Percentiles rank a stretch among this genome's conserved stretches.
Conservation (phyloP, 2,888 invertebrate species). For the Ophion slaviceki region DNA sequence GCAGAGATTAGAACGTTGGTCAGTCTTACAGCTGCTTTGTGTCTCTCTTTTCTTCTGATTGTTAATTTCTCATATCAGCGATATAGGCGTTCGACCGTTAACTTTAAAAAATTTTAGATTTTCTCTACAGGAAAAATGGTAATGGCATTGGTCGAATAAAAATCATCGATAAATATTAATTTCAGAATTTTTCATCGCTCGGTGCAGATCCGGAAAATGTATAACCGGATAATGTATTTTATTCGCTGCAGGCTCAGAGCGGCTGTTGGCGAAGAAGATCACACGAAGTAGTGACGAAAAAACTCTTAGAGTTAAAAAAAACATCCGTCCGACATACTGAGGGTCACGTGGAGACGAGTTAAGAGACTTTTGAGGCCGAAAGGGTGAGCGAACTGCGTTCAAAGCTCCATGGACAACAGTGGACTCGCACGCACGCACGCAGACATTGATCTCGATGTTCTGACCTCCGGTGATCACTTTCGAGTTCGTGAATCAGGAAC, state of each 20-base stretch:
- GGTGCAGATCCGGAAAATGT: not conserved
- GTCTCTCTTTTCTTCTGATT: too few species aligned
- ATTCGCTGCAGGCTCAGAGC: conserved; percentile 35
- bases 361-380: conserved; percentile 59
- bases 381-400: conserved; percentile 46
- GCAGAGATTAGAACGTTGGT: too few species aligned
- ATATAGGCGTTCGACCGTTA: too few species aligned
- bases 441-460: conserved; percentile 53
- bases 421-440: conserved; percentile 16
- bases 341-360: conserved; percentile 46
- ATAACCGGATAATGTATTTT: not conserved
- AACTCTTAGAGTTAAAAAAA: conserved; percentile 19
- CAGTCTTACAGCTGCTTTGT: too few species aligned
- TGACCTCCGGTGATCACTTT: conserved; percentile 72
- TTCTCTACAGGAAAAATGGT: not conserved
- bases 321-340: conserved; percentile 15
- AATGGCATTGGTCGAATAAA: not conserved
- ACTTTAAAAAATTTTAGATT: not conserved
- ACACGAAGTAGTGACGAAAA: conserved; percentile 23
- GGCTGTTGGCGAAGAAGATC: conserved; percentile 21
- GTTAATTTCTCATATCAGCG: too few species aligned
- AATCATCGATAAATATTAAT: not conserved
- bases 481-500: conserved; percentile 78
- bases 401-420: conserved; percentile 8
- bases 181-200: not conserved